Conservation (phyloP, 2,113 vertebrate species). For the Pithys albifrons region DNA sequence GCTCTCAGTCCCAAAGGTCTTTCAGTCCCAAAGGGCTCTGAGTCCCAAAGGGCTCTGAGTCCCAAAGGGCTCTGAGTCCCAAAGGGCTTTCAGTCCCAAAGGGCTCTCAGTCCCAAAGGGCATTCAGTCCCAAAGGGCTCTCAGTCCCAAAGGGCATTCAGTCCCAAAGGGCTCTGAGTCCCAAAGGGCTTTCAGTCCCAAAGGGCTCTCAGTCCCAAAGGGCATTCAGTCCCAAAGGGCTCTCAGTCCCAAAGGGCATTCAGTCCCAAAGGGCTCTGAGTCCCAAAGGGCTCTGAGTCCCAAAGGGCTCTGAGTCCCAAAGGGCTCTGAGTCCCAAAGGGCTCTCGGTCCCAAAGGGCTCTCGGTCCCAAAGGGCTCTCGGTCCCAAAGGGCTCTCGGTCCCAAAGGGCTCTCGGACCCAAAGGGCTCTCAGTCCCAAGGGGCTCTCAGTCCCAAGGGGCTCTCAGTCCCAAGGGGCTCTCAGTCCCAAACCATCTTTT, state of each 20-base stretch:
- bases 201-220: neutral
- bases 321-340: neutral
- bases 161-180: neutral
- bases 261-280: neutral
- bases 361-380: neutral
- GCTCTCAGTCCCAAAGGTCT: neutral
- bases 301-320: neutral
- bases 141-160: too few species aligned
- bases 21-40: neutral
- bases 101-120: too few species aligned
- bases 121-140: neutral
- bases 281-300: neutral
- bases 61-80: neutral
- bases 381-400: too few species aligned
- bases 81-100: neutral
- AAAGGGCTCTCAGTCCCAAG: neutral
- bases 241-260: too few species aligned
- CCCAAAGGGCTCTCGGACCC: neutral
- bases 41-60: neutral
- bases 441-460: too few species aligned
- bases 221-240: neutral
- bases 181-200: neutral
- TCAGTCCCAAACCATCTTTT: too few species aligned
- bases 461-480: neutral
- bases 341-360: too few species aligned